phyloP scores from a whole-genome alignment of 2,113 vertebrate genomes.

The Corvus hawaiiensis region DNA sequence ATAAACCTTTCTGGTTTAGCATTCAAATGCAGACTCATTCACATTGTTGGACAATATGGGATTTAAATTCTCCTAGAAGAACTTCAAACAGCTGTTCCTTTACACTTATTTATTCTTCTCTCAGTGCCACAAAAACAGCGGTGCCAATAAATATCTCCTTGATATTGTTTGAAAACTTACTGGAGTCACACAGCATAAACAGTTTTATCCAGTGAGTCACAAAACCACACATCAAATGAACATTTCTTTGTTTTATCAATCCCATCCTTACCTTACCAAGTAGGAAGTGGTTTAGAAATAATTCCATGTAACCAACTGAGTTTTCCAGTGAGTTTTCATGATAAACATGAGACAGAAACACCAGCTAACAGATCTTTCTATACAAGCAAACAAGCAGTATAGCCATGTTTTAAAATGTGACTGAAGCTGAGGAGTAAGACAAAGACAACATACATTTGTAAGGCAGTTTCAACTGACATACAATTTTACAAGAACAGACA shows the following conservation, averaged over 20 bases:
- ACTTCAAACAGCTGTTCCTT: background rate
- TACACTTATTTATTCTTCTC: background rate
- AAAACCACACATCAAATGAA: background rate
- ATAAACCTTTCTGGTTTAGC: constrained; percentile 38
- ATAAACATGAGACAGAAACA: background rate
- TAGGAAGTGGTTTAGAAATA: background rate
- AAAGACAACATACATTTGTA: background rate
- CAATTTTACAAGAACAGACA: background rate
- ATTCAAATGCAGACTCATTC: constrained; percentile 14
- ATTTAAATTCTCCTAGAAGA: constrained; percentile 15
- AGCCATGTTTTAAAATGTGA: background rate
- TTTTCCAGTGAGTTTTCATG: background rate
- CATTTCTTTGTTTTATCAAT: background rate
- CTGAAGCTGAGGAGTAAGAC: background rate
- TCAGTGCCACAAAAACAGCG: background rate
- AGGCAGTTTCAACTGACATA: background rate
- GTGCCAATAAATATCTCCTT: background rate
- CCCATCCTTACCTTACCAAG: background rate
- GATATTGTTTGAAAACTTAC: background rate
- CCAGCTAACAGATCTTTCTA: background rate
- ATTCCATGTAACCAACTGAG: background rate
- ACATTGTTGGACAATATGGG: background rate
- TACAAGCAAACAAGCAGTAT: background rate
- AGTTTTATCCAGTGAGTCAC: background rate
- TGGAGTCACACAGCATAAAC: background rate